phyloP scores from a whole-genome alignment of 2,888 invertebrate genomes.

The Bombylius major region DNA sequence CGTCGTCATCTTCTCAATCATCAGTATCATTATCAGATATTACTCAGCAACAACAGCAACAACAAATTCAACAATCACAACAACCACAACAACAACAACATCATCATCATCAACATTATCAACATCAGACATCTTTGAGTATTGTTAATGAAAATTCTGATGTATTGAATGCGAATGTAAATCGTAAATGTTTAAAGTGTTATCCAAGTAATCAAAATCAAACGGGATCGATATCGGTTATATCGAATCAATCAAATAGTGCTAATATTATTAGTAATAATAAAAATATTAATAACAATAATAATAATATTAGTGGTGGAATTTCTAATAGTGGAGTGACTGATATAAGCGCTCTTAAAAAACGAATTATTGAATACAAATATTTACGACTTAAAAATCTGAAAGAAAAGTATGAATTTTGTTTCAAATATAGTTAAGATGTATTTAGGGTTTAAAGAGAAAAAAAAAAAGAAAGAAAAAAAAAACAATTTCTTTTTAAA shows the following conservation, averaged over 20 bases:
- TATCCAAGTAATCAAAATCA: neutral
- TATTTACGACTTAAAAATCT: conserved; percentile 54
- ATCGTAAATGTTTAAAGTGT: conserved; percentile 15
- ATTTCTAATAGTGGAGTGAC: conserved; percentile 12
- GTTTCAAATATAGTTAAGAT: no score
- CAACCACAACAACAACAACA: neutral
- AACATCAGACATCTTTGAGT: neutral
- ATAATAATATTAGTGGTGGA: conserved; percentile 5
- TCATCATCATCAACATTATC: neutral
- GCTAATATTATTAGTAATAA: no score
- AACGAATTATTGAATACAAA: conserved; percentile 58
- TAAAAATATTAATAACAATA: neutral
- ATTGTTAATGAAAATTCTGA: conserved; percentile 1
- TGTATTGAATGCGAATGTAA: neutral
- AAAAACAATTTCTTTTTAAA: neutral
- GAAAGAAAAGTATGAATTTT: conserved; percentile 44
- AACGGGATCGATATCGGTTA: no score
- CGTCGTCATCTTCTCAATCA: neutral
- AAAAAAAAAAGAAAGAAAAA: no score
- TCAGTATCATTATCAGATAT: neutral
- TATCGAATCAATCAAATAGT: neutral
- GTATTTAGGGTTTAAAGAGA: no score
- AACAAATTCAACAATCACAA: neutral
- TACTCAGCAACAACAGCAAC: neutral
- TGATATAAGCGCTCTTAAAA: conserved; percentile 44